Conservation (phyloP, 2,888 invertebrate genomes). For the Drepanosiphum platanoidis region DNA sequence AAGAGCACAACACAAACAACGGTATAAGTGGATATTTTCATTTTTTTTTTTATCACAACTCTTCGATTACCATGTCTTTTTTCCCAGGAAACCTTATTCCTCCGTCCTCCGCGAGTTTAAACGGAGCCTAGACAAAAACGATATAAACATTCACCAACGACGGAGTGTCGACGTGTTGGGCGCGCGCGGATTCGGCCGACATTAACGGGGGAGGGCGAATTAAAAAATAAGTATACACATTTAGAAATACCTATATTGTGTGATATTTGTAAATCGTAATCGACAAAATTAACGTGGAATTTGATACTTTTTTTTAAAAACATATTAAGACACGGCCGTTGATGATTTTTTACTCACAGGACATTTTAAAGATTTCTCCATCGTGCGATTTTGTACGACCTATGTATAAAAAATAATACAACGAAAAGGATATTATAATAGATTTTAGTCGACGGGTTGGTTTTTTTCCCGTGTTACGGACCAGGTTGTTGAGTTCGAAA, state of each 20-base stretch:
- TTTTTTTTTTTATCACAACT: too few species aligned
- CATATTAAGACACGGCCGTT: too few species aligned
- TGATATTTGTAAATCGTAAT: too few species aligned
- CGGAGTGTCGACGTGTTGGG: too few species aligned
- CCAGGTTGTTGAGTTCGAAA: neutral
- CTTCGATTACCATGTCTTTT: slow-evolving; percentile 1
- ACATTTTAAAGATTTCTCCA: neutral
- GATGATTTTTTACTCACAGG: neutral
- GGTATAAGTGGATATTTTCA: neutral
- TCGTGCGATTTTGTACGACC: neutral
- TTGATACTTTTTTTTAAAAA: too few species aligned
- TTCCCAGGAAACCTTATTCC: slow-evolving; percentile 10
- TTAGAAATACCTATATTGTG: too few species aligned
- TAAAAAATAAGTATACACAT: too few species aligned
- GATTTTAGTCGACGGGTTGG: too few species aligned
- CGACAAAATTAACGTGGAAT: too few species aligned
- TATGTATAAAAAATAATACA: neutral
- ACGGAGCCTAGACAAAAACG: neutral
- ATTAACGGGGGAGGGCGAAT: too few species aligned
- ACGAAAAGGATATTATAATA: neutral
- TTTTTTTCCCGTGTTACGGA: neutral
- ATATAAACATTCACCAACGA: neutral
- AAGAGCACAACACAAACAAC: too few species aligned
- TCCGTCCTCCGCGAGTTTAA: neutral
- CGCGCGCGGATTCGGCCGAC: too few species aligned